A percentile compares a stretch with the other conserved stretches of the same genome.
Conservation (phyloP, 2,113 vertebrate genomes). For the Bambusicola thoracicus region DNA sequence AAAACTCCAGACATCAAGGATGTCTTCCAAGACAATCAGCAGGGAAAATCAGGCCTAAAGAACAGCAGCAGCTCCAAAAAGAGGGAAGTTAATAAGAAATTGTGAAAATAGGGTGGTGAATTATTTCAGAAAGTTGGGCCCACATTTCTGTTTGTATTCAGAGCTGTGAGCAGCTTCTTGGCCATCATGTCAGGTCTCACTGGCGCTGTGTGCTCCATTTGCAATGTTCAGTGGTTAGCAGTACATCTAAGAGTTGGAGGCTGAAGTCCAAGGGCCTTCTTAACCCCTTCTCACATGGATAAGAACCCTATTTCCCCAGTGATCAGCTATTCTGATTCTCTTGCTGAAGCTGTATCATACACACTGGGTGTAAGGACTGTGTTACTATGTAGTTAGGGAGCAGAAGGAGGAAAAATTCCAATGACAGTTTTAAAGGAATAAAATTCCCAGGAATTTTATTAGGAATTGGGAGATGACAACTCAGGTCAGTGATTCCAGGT, state of each 20-base stretch:
- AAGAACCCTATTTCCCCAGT: neutral
- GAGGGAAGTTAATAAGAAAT: neutral
- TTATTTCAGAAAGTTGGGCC: neutral
- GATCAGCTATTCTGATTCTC: neutral
- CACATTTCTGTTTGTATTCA: neutral
- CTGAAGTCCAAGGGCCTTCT: neutral
- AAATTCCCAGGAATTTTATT: neutral
- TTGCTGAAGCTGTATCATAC: neutral
- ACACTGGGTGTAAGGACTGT: neutral
- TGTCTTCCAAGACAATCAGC: neutral
- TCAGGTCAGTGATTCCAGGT: neutral
- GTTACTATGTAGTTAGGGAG: neutral
- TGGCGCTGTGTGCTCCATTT: neutral
- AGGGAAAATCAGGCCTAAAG: neutral
- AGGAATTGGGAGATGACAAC: neutral
- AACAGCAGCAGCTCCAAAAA: neutral
- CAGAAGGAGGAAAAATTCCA: neutral
- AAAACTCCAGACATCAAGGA: neutral
- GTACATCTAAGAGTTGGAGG: neutral
- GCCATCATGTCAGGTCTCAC: fast-evolving
- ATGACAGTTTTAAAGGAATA: neutral
- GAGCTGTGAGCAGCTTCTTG: neutral
- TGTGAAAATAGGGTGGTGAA: neutral
- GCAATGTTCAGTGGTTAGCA: neutral
- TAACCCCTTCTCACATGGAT: neutral